Base-by-base conservation (phyloP, 2,113 vertebrate genomes). In the Athene cunicularia region DNA sequence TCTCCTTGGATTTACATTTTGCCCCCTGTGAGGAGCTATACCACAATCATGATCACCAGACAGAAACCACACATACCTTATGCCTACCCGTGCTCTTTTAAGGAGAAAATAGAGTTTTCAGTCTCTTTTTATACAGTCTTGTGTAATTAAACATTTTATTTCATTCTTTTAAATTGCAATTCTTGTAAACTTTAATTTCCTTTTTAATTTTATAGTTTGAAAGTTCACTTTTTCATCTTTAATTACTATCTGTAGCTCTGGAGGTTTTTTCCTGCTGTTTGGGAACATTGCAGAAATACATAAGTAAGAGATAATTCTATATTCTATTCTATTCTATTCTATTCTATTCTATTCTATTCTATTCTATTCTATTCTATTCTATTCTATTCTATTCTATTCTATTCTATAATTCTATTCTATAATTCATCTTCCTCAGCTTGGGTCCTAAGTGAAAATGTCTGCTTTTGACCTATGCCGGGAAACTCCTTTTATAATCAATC, bases 11-110 rank as follows among this genome's bases (percentile, higher is more conserved):
- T 39, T 83, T 63, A 8, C 1, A 5, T 63, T 80, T 53, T 35
- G 4, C 8, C 33, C 4, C 22, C 32, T 30, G 24, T 33, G 14
- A 7, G 14, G 33, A 55, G 26, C 45, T 62, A 5, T 14, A 9
- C 7, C 27, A 58, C 41, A 39, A 56, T 23, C 27, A n/a, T 7
- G 47, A 68, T 47, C 59, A 43, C 33, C 27, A 76, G n/a, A 15
- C 6, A 59, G 67, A 67, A 53, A 17, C 35, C 0, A 0, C 20
- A 24, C 5, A 14, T 14, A 32, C 11, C 9, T 85, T 62, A 56
- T 12, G 15, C 12, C 47, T 49, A 41, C 32, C 28, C 55, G 27
- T 0, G 2, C 15, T 80, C 26, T 73, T 73, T 50, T 28, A 45
- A 24, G 12, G 35, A 8, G 47, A 81, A 73, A 71, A 35, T 0